Evolutionary conservation across 2,888 invertebrate species (phyloP).

Genomic region (Protodeltote pygarga): DNA sequence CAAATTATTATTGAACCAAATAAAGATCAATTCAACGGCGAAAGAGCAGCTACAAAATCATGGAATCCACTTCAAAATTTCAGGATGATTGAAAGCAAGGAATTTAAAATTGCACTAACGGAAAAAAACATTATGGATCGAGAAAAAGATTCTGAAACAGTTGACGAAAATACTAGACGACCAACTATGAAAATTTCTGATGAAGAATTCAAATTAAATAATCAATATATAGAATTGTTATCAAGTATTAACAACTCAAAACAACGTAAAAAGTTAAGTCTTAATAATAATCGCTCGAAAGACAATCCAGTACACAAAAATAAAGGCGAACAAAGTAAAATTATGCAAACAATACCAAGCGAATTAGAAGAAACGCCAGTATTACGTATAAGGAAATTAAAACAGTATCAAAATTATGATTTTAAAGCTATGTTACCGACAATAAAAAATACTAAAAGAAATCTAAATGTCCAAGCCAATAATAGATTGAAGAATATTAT

Average conservation of each 20-base stretch:
- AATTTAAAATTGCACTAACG: background rate
- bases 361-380: background rate
- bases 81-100: background rate
- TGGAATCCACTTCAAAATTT: conserved; percentile 1
- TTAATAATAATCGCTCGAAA: background rate
- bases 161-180: background rate
- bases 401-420: background rate
- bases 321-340: background rate
- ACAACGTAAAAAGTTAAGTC: no score
- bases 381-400: conserved; percentile 2
- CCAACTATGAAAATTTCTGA: background rate
- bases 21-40: background rate
- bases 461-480: background rate
- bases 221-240: background rate
- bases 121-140: background rate
- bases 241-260: background rate
- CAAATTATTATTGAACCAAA: background rate
- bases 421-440: conserved; percentile 12
- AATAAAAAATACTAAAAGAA: conserved; percentile 2
- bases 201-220: background rate
- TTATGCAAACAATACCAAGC: background rate
- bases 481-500: no score
- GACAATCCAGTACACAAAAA: background rate
- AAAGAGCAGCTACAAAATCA: background rate
- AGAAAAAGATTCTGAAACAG: background rate